Evolutionary conservation across 2,113 vertebrate genomes (phyloP).

Genomic region (Notarius lentiginosus): DNA sequence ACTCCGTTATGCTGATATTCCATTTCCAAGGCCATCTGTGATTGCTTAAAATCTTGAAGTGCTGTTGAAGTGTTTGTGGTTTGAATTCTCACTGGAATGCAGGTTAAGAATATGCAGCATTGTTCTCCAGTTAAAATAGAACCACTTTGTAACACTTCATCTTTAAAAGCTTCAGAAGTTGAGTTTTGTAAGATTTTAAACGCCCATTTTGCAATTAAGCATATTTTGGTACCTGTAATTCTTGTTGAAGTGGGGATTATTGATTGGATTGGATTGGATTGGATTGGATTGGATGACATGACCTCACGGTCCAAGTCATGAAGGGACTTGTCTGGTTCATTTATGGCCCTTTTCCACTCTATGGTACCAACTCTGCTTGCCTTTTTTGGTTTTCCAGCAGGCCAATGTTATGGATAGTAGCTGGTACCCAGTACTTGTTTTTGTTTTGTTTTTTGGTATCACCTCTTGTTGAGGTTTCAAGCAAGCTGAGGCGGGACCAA

Average conservation of each 20-base stretch:
- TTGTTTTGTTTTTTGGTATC: too few relatives aligned
- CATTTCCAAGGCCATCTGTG: slow-evolving; percentile 16
- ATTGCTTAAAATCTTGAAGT: not conserved
- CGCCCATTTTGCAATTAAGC: not conserved
- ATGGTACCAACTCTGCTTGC: too few relatives aligned
- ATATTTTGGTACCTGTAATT: not conserved
- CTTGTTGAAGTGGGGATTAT: not conserved
- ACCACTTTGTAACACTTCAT: not conserved
- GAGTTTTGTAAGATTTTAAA: not conserved
- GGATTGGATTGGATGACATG: not conserved
- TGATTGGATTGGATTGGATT: not conserved
- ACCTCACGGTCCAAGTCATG: not conserved
- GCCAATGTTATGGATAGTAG: too few relatives aligned
- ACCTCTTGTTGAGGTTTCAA: too few relatives aligned
- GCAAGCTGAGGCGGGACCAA: too few relatives aligned
- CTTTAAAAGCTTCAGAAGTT: not conserved
- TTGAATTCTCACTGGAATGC: not conserved
- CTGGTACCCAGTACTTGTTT: too few relatives aligned
- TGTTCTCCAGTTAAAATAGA: not conserved
- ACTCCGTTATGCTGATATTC: not conserved
- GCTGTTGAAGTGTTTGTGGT: not conserved
- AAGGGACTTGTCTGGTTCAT: too few relatives aligned
- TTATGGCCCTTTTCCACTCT: too few relatives aligned
- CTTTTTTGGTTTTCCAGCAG: too few relatives aligned
- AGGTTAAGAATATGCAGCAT: not conserved